Conservation (phyloP, 2,113 vertebrate genomes). For the Ptilorrhoa leucosticta region DNA sequence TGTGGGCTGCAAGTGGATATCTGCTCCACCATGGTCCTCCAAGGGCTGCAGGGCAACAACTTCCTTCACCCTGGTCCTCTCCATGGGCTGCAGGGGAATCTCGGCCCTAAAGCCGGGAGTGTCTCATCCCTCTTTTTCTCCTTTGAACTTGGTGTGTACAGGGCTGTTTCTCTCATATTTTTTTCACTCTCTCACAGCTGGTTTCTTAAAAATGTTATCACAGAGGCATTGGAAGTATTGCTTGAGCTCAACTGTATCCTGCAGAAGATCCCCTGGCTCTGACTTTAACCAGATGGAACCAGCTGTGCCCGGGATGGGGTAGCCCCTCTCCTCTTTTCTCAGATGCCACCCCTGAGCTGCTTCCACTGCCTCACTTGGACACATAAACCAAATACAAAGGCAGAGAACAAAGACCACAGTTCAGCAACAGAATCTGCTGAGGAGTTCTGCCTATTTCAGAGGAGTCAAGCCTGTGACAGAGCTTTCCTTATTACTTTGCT, state of each 20-base stretch:
- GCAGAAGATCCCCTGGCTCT: not conserved
- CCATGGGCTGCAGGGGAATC: not conserved
- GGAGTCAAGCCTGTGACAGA: not conserved
- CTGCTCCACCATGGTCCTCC: not conserved
- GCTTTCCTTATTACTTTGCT: not conserved
- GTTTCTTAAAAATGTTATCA: not conserved
- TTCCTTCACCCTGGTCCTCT: not conserved
- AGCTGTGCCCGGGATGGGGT: not conserved
- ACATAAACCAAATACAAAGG: not conserved
- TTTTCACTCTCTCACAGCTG: not conserved
- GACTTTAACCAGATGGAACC: not conserved
- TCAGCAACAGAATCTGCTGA: not conserved
- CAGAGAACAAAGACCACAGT: not conserved
- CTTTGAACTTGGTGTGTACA: not conserved
- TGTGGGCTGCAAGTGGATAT: not conserved
- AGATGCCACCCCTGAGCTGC: not conserved
- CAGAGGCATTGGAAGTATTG: not conserved
- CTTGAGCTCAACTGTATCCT: not conserved
- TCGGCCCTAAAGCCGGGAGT: not conserved
- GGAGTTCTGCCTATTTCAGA: not conserved
- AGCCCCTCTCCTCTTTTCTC: not conserved
- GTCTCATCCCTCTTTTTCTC: not conserved
- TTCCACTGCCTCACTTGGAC: not conserved
- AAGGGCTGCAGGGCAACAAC: fast-evolving
- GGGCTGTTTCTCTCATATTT: not conserved